These are phyloP conservation scores for Stichodactyla mertensii DNA, from an alignment of 64 coral and sea anemone species.

Conservation along the genomic window DNA sequence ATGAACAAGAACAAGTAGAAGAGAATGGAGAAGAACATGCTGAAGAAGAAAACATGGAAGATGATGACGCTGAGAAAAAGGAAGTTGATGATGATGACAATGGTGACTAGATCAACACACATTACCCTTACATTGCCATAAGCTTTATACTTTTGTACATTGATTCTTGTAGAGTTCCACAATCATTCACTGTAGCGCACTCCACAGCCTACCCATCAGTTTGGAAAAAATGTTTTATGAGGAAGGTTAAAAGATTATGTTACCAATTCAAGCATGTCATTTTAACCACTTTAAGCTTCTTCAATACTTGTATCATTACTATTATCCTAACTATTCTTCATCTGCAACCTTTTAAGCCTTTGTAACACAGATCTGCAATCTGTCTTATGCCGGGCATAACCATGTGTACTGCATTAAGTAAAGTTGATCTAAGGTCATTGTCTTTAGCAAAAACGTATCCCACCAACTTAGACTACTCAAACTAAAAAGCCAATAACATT, in stretches of 20 bases:
- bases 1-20: slow-evolving; percentile 9
- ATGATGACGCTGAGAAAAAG: slow-evolving; percentile 12
- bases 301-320: not conserved
- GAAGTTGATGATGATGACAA: slow-evolving; percentile 57
- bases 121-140: not conserved
- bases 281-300: not conserved
- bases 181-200: not conserved
- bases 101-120: slow-evolving; percentile 49
- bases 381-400: not conserved
- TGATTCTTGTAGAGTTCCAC: not conserved
- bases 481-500: no score
- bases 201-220: no score
- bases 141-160: not conserved
- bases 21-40: slow-evolving; percentile 47
- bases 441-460: no score
- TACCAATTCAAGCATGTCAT: not conserved
- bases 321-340: not conserved
- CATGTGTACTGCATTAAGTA: no score
- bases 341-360: not conserved
- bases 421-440: no score
- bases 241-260: not conserved
- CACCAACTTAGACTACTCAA: no score
- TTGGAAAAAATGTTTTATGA: no score
- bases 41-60: slow-evolving; percentile 39
- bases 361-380: not conserved